phyloP scores from a whole-genome alignment of 2,113 vertebrate genomes.

The Chamaea fasciata region DNA sequence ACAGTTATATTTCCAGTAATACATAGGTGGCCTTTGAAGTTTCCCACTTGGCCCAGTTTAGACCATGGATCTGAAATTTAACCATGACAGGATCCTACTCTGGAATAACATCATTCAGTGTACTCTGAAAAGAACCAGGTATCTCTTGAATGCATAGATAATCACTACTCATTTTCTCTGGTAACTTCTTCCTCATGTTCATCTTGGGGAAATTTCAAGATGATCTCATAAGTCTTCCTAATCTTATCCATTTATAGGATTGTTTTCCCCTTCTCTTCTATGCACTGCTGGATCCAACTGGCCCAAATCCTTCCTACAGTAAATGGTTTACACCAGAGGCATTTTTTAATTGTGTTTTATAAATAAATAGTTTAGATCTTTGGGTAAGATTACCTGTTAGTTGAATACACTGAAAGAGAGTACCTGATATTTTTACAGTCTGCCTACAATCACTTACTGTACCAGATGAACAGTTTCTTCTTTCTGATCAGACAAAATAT shows the following conservation, averaged over 20 bases:
- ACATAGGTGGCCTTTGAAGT: neutral
- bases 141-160: neutral
- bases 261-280: neutral
- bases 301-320: neutral
- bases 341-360: neutral
- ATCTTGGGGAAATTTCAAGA: slow-evolving; percentile 36
- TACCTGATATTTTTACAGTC: neutral
- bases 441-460: neutral
- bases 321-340: neutral
- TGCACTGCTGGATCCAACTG: neutral
- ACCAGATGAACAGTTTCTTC: neutral
- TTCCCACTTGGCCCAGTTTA: neutral
- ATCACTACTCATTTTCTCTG: neutral
- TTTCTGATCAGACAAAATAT: neutral
- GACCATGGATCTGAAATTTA: neutral
- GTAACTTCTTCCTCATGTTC: slow-evolving; percentile 20
- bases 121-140: neutral
- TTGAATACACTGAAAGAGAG: neutral
- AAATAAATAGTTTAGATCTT: slow-evolving; percentile 34
- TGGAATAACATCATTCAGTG: neutral
- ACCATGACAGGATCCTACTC: neutral
- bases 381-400: neutral
- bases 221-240: slow-evolving; percentile 13
- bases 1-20: neutral
- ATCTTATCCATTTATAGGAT: slow-evolving; percentile 41